A percentile compares a stretch with the other conserved stretches of the same genome.
Evolutionary conservation across 2,113 vertebrate species (phyloP).

Genomic region (Hydrochoerus hydrochaeris): DNA sequence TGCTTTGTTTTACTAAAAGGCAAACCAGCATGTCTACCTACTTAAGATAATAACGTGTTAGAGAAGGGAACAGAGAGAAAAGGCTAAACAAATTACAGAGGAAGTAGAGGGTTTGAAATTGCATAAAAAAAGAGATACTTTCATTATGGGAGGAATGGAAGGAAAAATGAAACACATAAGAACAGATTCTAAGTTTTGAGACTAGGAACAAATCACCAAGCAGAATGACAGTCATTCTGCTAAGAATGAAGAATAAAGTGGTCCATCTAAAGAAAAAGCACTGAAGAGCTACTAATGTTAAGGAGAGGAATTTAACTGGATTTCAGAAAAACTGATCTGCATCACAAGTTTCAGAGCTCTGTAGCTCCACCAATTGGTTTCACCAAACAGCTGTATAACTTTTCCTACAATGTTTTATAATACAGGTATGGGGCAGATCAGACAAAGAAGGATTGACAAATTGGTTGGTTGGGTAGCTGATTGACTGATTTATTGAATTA

Average conservation of each 20-base stretch:
- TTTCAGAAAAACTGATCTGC: slow-evolving; percentile 18
- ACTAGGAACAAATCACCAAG: slow-evolving; percentile 44
- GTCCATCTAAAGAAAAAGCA: slow-evolving; percentile 19
- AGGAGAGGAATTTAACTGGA: background rate
- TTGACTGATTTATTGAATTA: background rate
- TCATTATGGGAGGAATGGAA: background rate
- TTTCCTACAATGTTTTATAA: background rate
- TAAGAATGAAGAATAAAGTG: slow-evolving; percentile 24
- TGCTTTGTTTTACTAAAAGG: background rate
- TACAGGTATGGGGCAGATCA: background rate
- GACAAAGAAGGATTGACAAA: background rate
- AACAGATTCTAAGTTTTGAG: slow-evolving; percentile 19
- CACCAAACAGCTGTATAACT: background rate
- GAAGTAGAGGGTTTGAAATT: background rate
- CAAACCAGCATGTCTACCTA: slow-evolving; percentile 18
- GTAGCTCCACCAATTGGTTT: background rate
- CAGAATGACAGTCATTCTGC: background rate
- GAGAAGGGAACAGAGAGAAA: background rate
- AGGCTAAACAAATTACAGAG: slow-evolving; percentile 9
- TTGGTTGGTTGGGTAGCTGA: too few species aligned
- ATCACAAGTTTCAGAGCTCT: background rate
- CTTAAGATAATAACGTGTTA: background rate
- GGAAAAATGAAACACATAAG: background rate
- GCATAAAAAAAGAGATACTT: slow-evolving; percentile 6
- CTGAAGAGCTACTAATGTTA: background rate